Evolutionary conservation across 2,888 invertebrate genomes (phyloP).

Genomic region (Pogonocherus hispidulus): DNA sequence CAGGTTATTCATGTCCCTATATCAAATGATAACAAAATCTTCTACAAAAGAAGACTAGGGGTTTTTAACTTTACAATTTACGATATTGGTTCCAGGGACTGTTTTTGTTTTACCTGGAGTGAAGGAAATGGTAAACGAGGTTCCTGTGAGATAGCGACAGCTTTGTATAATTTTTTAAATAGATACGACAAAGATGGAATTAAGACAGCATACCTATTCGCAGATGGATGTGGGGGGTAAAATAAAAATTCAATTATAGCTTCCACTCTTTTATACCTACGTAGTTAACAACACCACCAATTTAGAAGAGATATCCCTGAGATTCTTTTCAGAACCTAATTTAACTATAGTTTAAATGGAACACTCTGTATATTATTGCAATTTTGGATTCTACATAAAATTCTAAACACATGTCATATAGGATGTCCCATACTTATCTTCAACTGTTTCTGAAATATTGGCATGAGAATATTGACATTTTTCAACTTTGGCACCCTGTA

Average conservation of each 20-base stretch:
- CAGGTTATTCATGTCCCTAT: constrained; percentile 32
- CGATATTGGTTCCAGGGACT: constrained; percentile 12
- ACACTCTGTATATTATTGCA: no score
- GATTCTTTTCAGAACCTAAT: no score
- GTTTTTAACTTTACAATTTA: constrained; percentile 32
- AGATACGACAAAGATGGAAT: background rate
- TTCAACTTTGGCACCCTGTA: no score
- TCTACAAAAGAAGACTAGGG: constrained; percentile 16
- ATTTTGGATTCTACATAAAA: no score
- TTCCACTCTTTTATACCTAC: background rate
- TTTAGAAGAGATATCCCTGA: background rate
- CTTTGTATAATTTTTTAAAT: background rate
- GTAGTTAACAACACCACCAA: background rate
- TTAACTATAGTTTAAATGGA: no score
- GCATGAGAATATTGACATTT: no score
- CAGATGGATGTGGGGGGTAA: no score
- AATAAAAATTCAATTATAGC: background rate
- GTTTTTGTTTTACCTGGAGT: constrained; percentile 22
- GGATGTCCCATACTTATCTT: no score
- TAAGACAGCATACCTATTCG: background rate
- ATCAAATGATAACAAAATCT: constrained; percentile 10
- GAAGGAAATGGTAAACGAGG: background rate
- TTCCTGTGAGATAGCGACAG: background rate
- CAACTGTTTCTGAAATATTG: no score
- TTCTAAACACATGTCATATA: no score